Evolutionary conservation across 2,888 invertebrate species (phyloP).

Genomic region (Abscondita cerata): DNA sequence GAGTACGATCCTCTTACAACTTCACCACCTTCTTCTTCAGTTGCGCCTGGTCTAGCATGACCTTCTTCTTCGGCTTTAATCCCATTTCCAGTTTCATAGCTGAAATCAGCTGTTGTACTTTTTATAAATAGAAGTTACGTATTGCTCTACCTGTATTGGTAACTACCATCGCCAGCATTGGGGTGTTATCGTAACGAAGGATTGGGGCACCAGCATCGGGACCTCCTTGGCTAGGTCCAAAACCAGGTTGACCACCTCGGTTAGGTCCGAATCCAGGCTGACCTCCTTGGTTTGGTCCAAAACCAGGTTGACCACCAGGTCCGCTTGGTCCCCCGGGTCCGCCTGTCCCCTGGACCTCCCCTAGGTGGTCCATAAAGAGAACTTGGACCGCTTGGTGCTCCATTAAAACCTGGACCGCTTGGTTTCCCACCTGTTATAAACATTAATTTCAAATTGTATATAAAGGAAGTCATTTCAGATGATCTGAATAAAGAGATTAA

Average conservation of each 20-base stretch:
- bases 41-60: constrained; percentile 66
- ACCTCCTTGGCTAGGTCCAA: constrained; percentile 39
- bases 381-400: constrained; percentile 12
- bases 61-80: constrained; percentile 69
- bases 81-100: constrained; percentile 70
- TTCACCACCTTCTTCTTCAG: constrained; percentile 64
- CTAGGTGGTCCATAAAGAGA: neutral
- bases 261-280: constrained; percentile 19
- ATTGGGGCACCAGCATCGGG: constrained; percentile 61
- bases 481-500: too few relatives aligned
- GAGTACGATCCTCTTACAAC: constrained; percentile 68
- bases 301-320: constrained; percentile 28
- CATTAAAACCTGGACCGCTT: constrained; percentile 6
- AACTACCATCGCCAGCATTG: constrained; percentile 66
- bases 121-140: neutral
- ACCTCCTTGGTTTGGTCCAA: constrained; percentile 45
- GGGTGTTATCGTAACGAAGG: constrained; percentile 65
- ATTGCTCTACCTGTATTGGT: constrained; percentile 59
- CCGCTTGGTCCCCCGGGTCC: constrained; percentile 24
- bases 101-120: constrained; percentile 43
- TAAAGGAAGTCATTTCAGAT: too few relatives aligned
- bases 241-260: constrained; percentile 18
- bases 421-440: constrained; percentile 2
- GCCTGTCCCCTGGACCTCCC: constrained; percentile 55
- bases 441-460: too few relatives aligned